Evolutionary conservation across 2,113 vertebrate species (phyloP).

Genomic region (Anarhynchus alexandrinus): DNA sequence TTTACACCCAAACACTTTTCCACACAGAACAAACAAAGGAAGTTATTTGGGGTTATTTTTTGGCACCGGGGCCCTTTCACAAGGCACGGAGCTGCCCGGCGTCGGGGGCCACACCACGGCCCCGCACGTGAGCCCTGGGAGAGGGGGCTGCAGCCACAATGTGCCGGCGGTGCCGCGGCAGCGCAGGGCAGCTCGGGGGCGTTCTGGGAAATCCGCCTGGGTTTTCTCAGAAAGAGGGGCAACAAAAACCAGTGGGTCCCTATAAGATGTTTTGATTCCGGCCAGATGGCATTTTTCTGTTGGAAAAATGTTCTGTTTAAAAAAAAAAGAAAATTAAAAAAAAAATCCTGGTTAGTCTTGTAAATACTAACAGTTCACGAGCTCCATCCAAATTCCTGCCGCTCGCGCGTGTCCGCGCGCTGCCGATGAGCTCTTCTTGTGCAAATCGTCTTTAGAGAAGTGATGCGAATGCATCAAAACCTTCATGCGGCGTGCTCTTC

Average conservation of each 20-base stretch:
- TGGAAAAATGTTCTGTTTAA: background rate
- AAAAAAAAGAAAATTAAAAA: background rate
- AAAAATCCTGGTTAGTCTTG: background rate
- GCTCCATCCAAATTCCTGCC: background rate
- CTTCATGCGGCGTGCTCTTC: background rate
- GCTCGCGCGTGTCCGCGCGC: accelerated
- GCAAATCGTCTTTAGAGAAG: background rate
- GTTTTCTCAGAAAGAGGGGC: background rate
- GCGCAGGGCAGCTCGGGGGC: background rate
- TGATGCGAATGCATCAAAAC: accelerated
- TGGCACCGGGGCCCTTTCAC: accelerated
- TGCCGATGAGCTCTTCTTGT: background rate
- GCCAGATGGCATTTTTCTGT: background rate
- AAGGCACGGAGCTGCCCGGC: accelerated
- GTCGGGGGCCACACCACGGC: too few species aligned
- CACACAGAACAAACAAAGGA: background rate
- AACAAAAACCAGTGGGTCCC: background rate
- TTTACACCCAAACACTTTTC: background rate
- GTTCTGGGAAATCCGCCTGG: background rate
- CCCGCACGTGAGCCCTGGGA: background rate
- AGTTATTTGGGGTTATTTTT: background rate
- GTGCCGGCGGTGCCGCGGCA: accelerated
- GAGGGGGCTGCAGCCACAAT: accelerated
- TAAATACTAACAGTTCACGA: accelerated
- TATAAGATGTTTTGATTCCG: accelerated